Base-by-base conservation (phyloP, 1,140 invertebrate species). In the Conus ventricosus region DNA sequence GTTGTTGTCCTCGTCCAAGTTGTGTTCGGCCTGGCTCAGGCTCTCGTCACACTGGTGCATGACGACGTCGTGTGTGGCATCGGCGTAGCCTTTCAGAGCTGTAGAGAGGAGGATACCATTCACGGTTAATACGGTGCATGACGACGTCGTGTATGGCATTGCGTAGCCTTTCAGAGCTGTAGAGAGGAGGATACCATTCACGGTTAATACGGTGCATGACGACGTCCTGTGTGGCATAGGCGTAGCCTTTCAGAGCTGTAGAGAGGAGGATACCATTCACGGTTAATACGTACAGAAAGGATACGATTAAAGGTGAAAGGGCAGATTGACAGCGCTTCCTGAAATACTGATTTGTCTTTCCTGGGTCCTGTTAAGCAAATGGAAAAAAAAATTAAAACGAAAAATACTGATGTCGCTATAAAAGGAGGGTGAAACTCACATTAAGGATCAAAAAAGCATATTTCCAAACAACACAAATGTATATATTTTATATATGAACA, bases 21-120 rank as follows among this genome's bases (percentile, higher is more conserved):
- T 83, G 8, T 23, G 81, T 25, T 84, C 55, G 6, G 20, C 20
- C 80, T 82, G 54, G n/a, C 54, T 67, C 20, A 71, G 27, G 4
- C 25, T 75, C 84, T 88, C 88, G 85, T 90, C 23, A 84, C 88
- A 81, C 53, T 89, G 78, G 25, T 93, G 90, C 51, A 91, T 60
- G n/a, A 90, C 81, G 13, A 92, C 90, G 11, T 92, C 91, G 84
- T 92, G 92, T 5, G 92, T 90, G n/a, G 93, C 93, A 84, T 92
- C 90, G 2, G 91, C 92, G 85, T 91, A 91, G 51, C 90, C 91
- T 87, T 91, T 88, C 39, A 94, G 81, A n/a, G 91, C 93, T 93
- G 89, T 20, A 87, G 39, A 39, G 39, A 39, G 39, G 4, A n/a
- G 39, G 25, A 20, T 8, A 60, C 54, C 1, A 53, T 57, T 20